Evolutionary conservation across 2,113 vertebrate genomes (phyloP).

Genomic region (Hoplias malabaricus): DNA sequence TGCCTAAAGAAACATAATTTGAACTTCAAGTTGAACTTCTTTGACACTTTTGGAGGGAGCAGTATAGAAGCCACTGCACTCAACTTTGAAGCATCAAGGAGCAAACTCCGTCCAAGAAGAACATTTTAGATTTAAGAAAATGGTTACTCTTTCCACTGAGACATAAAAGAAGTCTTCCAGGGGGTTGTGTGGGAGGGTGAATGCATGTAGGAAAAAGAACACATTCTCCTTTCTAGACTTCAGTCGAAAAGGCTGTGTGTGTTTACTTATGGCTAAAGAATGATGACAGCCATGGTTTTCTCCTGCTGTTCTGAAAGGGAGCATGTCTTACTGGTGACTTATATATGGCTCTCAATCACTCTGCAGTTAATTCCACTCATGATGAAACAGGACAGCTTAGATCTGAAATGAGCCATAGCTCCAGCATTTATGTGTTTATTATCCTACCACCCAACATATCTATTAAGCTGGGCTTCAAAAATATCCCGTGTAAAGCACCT

Average conservation of each 20-base stretch:
- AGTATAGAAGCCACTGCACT: not conserved
- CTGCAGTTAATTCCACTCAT: not conserved
- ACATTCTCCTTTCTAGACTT: slow-evolving; percentile 4
- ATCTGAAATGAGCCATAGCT: not conserved
- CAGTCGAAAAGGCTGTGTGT: slow-evolving; percentile 20
- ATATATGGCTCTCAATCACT: slow-evolving; percentile 19
- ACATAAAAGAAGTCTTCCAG: slow-evolving; percentile 10
- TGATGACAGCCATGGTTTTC: slow-evolving; percentile 36
- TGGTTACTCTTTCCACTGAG: slow-evolving; percentile 43
- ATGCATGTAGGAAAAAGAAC: not conserved
- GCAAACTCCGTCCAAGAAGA: slow-evolving; percentile 48
- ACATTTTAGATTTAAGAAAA: slow-evolving; percentile 32
- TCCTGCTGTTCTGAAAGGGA: slow-evolving; percentile 1
- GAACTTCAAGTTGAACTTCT: slow-evolving; percentile 8
- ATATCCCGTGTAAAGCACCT: not conserved
- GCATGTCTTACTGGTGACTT: slow-evolving; percentile 32
- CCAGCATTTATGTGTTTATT: not conserved
- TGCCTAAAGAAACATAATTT: no score
- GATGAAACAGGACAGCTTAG: slow-evolving; percentile 1
- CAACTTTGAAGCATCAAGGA: slow-evolving; percentile 3
- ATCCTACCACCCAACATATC: not conserved
- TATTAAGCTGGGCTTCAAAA: not conserved
- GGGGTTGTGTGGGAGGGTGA: not conserved
- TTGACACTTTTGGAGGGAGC: not conserved
- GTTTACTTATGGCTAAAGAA: slow-evolving; percentile 35